Evolutionary conservation across 2,797 vertebrate species (phyloP), one percentile per base, ranked within the genome.

Genomic region (Sebastes diploproa): DNA sequence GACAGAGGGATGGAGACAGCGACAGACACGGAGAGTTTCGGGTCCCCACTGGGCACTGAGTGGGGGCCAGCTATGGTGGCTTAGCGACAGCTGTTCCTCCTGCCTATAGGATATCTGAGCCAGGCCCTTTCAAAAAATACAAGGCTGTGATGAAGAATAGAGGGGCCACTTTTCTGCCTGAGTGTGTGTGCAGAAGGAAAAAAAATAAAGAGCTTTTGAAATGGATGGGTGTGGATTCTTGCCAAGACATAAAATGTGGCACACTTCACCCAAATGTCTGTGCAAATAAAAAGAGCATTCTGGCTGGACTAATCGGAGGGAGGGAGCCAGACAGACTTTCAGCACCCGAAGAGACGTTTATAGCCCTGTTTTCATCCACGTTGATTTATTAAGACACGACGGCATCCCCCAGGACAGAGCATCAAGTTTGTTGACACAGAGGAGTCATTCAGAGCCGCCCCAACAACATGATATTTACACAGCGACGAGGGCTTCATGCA

Each of bases 11-110:
- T 81, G 83, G 86, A 92, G 90, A 85, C 87, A 75, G 81, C 10
- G 78, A 85, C 75, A 89, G 82, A 88, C 77, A 89, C 9, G 12
- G 73, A 83, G 89, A 85, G 82, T 82, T 92, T 95, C 94, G 95
- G 90, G 88, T 87, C 85, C 80, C 88, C 75, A 78, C 82, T 77
- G 86, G 89, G 84, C 85, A 75, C 90, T 82, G 87, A 88, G 90
- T 89, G 78, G 88, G 89, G 86, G 88, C 83, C 83, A 78, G 82
- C 92, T 78, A 75, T 89, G 77, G 72, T 87, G 87, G 93, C 94
- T 94, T 93, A 79, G 93, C 87, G 94, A 97, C 98, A 98, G 98
- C 98, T 99, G 98, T 96, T 97, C 92, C 91, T 97, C 91, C 84
- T 92, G 72, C 94, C 94, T 94, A 81, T 85, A 85, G 76, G 97